Conservation (phyloP, 1,140 invertebrate species). For the Harpegnathos saltator region DNA sequence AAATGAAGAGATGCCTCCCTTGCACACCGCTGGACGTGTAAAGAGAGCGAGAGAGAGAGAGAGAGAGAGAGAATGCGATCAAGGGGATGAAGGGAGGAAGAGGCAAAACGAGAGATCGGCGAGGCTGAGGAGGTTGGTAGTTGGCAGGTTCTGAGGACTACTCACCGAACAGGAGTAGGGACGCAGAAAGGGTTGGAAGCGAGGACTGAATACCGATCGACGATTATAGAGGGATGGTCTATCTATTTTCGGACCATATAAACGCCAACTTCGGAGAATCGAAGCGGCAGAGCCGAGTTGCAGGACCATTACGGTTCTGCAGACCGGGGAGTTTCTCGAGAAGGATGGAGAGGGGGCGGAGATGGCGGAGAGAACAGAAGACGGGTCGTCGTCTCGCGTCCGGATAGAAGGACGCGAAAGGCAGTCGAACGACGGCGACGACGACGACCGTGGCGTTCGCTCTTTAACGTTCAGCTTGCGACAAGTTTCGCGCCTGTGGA, state of each 20-base stretch:
- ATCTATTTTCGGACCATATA: conserved; percentile 64
- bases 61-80: too few relatives aligned
- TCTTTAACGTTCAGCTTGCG: conserved; percentile 63
- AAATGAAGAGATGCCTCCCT: conserved; percentile 41
- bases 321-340: conserved; percentile 58
- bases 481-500: conserved; percentile 62
- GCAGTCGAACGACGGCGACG: conserved; percentile 10
- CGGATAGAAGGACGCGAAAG: conserved; percentile 52
- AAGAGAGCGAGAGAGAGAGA: not conserved
- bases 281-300: conserved; percentile 40
- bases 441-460: conserved; percentile 28
- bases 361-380: conserved; percentile 20
- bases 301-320: conserved; percentile 59
- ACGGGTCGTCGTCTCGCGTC: conserved; percentile 46
- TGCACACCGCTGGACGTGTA: not conserved
- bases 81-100: too few relatives aligned
- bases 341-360: conserved; percentile 26
- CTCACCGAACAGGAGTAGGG: conserved; percentile 30
- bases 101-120: conserved; percentile 18
- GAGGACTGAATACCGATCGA: conserved; percentile 58
- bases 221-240: conserved; percentile 54
- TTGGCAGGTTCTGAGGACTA: conserved; percentile 47
- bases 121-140: conserved; percentile 37
- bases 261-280: conserved; percentile 57
- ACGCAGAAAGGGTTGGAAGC: conserved; percentile 35